Percentiles rank a stretch among this genome's conserved stretches.
phyloP scores from a whole-genome alignment of 2,113 vertebrate species.

The Spilogale gracilis region DNA sequence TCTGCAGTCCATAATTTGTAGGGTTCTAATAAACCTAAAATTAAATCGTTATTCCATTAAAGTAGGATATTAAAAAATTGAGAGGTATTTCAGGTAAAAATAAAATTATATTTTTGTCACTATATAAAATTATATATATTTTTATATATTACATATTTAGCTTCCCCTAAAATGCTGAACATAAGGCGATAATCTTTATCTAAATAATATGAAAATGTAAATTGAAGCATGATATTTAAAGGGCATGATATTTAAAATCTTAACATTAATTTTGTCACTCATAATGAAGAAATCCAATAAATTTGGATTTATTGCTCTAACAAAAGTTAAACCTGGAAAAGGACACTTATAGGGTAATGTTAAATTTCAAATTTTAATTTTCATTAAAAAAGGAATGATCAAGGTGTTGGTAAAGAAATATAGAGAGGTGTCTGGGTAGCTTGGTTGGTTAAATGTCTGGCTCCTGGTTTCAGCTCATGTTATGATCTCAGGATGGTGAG shows the following conservation, averaged over 20 bases:
- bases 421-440: too few relatives aligned
- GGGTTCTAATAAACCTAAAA: neutral
- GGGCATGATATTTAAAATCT: conserved; percentile 83
- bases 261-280: conserved; percentile 84
- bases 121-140: neutral
- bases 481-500: neutral
- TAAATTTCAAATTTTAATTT: conserved; percentile 71
- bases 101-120: conserved; percentile 63
- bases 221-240: conserved; percentile 81
- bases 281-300: conserved; percentile 76
- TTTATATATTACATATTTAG: neutral
- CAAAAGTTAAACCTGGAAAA: conserved; percentile 80
- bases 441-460: neutral
- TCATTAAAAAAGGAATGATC: conserved; percentile 56
- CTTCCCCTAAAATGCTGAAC: conserved; percentile 49
- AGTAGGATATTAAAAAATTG: neutral
- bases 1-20: neutral
- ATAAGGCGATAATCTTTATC: conserved; percentile 71
- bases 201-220: conserved; percentile 75
- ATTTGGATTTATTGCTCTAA: conserved; percentile 78
- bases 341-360: conserved; percentile 63
- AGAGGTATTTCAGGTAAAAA: neutral
- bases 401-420: neutral
- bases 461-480: neutral
- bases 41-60: neutral